phyloP scores from a whole-genome alignment of 53 echinoderm and acorn worm genomes.

The Holothuria leucospilota region DNA sequence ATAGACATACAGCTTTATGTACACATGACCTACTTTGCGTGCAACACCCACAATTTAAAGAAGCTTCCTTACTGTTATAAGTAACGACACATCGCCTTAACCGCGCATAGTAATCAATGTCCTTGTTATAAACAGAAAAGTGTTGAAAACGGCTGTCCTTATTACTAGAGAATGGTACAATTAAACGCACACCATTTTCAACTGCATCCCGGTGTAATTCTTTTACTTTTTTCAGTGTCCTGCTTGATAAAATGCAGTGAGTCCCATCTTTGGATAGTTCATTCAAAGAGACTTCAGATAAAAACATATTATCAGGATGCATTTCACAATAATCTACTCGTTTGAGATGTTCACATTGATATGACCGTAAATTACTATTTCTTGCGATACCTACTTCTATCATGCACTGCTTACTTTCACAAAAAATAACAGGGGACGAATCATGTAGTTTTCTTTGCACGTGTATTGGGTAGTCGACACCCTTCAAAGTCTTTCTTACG shows the following conservation, averaged over 20 bases:
- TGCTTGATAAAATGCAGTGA: not conserved
- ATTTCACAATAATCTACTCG: not conserved
- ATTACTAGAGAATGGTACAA: not conserved
- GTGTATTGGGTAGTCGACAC: constrained; percentile 9
- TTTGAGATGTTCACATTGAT: constrained; percentile 24
- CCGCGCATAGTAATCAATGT: constrained; percentile 5
- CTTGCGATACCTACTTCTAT: not conserved
- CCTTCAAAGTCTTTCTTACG: not conserved
- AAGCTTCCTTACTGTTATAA: not conserved
- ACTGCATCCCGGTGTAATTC: not conserved
- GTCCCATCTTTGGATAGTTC: not conserved
- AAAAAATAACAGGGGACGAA: not conserved
- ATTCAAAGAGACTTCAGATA: not conserved
- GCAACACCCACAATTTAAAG: constrained; percentile 9
- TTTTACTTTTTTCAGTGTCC: not conserved
- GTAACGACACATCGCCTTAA: constrained; percentile 22
- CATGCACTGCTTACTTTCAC: constrained; percentile 8
- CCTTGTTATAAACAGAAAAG: not conserved
- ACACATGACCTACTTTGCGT: constrained; percentile 15
- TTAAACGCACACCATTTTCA: not conserved
- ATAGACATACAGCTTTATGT: constrained; percentile 8
- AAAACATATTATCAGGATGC: not conserved
- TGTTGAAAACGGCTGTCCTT: not conserved
- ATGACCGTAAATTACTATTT: not conserved
- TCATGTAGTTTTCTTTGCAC: constrained; percentile 23